Evolutionary conservation across 2,797 vertebrate genomes (phyloP), one percentile per base, ranked within the genome.

Genomic region (Tolypeutes matacus): DNA sequence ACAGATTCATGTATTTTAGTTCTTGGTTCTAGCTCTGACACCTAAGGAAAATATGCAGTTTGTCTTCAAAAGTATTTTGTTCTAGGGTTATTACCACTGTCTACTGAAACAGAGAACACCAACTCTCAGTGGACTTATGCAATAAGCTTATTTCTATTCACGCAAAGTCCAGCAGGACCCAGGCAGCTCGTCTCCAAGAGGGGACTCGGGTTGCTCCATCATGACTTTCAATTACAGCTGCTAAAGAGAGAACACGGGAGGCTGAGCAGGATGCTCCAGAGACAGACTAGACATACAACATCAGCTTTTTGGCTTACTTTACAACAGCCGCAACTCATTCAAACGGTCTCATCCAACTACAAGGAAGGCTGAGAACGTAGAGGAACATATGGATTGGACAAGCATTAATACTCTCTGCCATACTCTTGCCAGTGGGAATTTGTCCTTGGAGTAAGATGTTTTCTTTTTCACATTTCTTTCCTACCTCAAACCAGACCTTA

Each of bases 31-130:
- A 27, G 5, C 10, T 93, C 36, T 78, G 29, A 86, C 3, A 84
- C n/a, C 4, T 84, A n/a, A 78, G 70, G n/a, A 70, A 39, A 88
- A 51, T 6, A n/a, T 34, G 5, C 34, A 62, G 81, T 72, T 96
- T 86, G 20, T 77, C 36, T 84, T 76, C 27, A 31, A 88, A 85
- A 75, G 21, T 18, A 23, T 89, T 89, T 82, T 60, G 15, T 92
- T 20, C 75, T 51, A 65, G 56, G 29, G 12, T 70, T 67, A 88
- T 93, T 56, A 67, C n/a, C 20, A 42, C 34, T 36, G 34, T 1
- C 0, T n/a, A 39, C 17, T 77, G 51, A 92, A 91, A 70, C 12
- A 70, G 90, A 64, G 39, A 95, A n/a, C 14, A 58, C 86, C 31
- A 46, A 77, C 75, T 86, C 17, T 76, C n/a, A 51, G 34, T 73